Conservation (phyloP, 2,888 invertebrate species). For the Zygogramma bicolorata region DNA sequence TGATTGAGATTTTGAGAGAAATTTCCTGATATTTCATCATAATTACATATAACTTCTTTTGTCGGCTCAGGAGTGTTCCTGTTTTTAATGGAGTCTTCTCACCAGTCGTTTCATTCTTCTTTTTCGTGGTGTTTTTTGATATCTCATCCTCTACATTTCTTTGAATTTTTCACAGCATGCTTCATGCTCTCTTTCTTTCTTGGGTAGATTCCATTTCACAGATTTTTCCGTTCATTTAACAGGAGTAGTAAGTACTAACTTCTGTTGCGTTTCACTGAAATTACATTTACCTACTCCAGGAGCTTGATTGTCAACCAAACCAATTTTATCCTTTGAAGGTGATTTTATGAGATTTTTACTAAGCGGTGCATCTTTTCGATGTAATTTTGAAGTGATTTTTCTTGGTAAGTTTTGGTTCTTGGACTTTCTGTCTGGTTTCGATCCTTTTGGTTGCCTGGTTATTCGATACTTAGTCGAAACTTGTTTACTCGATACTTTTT, state of each 20-base stretch:
- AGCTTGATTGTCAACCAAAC: background rate
- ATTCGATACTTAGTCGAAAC: background rate
- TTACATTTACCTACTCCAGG: background rate
- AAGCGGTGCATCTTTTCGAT: background rate
- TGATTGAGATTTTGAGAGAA: constrained; percentile 67
- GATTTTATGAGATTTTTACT: background rate
- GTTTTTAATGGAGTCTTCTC: background rate
- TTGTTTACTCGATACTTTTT: background rate
- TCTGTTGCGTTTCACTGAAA: background rate
- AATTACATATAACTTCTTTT: constrained; percentile 19
- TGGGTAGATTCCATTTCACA: background rate
- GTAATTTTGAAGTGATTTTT: too few species aligned
- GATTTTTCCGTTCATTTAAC: background rate
- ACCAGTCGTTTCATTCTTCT: constrained; percentile 14
- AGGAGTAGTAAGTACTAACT: background rate
- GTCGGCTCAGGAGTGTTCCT: background rate
- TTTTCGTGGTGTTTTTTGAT: background rate
- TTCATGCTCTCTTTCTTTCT: background rate
- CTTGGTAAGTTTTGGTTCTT: background rate
- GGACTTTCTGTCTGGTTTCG: background rate
- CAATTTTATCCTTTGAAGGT: background rate
- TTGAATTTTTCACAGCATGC: background rate
- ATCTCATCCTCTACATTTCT: background rate
- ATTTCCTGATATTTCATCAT: constrained; percentile 45
- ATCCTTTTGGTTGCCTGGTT: background rate